A percentile compares a stretch with the other conserved stretches of the same genome.
These are phyloP conservation scores for Rhinogobius similis DNA, from an alignment of 2,113 vertebrate genomes.

Conservation along the genomic window DNA sequence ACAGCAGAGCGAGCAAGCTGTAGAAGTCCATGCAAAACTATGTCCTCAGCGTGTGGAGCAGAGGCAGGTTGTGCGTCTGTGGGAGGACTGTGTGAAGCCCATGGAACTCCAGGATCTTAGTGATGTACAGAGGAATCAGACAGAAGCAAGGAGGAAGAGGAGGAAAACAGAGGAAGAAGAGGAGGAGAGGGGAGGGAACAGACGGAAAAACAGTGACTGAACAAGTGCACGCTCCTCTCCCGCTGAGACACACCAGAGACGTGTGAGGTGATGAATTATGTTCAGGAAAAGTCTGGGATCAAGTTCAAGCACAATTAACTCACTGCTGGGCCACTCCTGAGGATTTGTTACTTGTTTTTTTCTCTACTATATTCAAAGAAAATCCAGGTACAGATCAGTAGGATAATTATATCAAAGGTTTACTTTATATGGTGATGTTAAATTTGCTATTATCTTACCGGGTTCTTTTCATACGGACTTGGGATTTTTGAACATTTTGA, in stretches of 20 bases:
- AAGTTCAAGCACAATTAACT: background rate
- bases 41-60: conserved; percentile 7
- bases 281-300: conserved; percentile 28
- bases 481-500: no score
- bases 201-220: conserved; percentile 48
- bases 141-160: conserved; percentile 8
- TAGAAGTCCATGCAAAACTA: background rate
- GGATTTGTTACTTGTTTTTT: background rate
- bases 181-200: conserved; percentile 30
- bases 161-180: conserved; percentile 19
- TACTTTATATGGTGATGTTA: no score
- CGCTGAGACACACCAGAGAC: conserved; percentile 47
- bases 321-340: background rate
- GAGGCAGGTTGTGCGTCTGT: conserved; percentile 51
- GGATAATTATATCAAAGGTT: no score
- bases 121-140: conserved; percentile 28
- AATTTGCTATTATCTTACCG: no score
- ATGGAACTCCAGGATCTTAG: conserved; percentile 44
- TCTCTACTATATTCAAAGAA: background rate
- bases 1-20: background rate
- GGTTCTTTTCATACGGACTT: no score
- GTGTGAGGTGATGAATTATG: conserved; percentile 47
- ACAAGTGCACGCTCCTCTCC: conserved; percentile 26
- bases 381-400: background rate
- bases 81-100: conserved; percentile 55